Percentiles rank a stretch among this genome's conserved stretches.
phyloP scores from a whole-genome alignment of 2,888 invertebrate species.

The Eudasyphora cyanicolor region DNA sequence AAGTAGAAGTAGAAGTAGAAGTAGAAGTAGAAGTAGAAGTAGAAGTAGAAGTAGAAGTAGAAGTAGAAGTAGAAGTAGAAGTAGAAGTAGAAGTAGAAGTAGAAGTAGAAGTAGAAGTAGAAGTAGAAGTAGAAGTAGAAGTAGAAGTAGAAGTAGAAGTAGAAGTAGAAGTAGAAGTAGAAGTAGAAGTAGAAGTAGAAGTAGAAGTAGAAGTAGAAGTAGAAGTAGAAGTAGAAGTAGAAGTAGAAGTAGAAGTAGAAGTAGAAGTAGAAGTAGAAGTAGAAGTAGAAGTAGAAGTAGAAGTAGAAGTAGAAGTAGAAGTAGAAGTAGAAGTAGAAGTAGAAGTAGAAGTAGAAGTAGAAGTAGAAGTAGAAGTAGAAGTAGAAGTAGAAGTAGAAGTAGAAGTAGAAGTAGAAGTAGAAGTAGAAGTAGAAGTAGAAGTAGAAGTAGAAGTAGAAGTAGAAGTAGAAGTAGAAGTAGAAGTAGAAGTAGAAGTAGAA shows the following conservation, averaged over 20 bases:
- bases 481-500: constrained; percentile 34
- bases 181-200: constrained; percentile 47
- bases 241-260: constrained; percentile 47
- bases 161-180: constrained; percentile 42
- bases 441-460: constrained; percentile 44
- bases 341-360: constrained; percentile 40
- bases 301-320: constrained; percentile 37
- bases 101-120: constrained; percentile 34
- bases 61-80: constrained; percentile 36
- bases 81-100: constrained; percentile 37
- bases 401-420: constrained; percentile 39
- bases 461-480: constrained; percentile 31
- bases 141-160: constrained; percentile 47
- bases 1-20: constrained; percentile 35
- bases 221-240: constrained; percentile 44
- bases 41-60: constrained; percentile 33
- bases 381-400: constrained; percentile 45
- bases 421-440: constrained; percentile 41
- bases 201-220: constrained; percentile 47
- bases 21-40: constrained; percentile 33
- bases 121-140: constrained; percentile 42
- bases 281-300: constrained; percentile 43
- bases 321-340: constrained; percentile 39
- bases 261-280: constrained; percentile 47
- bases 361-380: constrained; percentile 46